Conservation (phyloP, 2,797 vertebrate genomes). For the Tachyglossus aculeatus region DNA sequence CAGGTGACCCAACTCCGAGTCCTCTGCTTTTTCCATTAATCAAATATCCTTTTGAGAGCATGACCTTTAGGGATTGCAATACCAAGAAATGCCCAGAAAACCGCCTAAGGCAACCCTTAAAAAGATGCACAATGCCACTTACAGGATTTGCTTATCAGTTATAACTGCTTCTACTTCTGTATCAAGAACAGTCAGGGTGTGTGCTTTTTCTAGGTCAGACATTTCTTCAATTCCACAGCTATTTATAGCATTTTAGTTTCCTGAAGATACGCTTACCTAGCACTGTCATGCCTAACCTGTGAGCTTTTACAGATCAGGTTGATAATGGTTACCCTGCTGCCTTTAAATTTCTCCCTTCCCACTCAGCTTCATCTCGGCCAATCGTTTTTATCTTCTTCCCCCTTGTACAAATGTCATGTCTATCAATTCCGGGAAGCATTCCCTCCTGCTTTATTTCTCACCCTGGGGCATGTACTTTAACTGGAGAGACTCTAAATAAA, state of each 20-base stretch:
- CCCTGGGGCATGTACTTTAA: background rate
- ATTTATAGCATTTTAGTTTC: constrained; percentile 51
- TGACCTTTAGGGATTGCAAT: too few relatives aligned
- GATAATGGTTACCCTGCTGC: constrained; percentile 28
- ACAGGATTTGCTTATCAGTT: too few relatives aligned
- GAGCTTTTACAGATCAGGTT: constrained; percentile 34
- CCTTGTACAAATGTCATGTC: constrained; percentile 20
- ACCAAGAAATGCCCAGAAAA: too few relatives aligned
- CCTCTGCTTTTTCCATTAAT: too few relatives aligned
- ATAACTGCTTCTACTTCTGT: constrained; percentile 32
- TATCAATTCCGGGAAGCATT: constrained; percentile 17
- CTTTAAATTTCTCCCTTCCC: constrained; percentile 27
- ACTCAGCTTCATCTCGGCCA: background rate
- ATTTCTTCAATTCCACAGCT: constrained; percentile 8
- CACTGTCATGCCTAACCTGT: constrained; percentile 42
- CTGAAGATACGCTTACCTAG: constrained; percentile 32
- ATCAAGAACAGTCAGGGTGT: background rate
- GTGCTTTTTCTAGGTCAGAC: constrained; percentile 44
- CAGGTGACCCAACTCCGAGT: too few relatives aligned
- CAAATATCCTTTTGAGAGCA: too few relatives aligned
- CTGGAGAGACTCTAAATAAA: constrained; percentile 18
- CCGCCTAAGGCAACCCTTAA: too few relatives aligned
- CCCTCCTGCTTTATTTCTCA: constrained; percentile 18
- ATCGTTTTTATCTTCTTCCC: constrained; percentile 5
- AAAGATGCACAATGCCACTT: too few relatives aligned